phyloP scores from a whole-genome alignment of 2,797 vertebrate genomes.

The Pangasius macronema region DNA sequence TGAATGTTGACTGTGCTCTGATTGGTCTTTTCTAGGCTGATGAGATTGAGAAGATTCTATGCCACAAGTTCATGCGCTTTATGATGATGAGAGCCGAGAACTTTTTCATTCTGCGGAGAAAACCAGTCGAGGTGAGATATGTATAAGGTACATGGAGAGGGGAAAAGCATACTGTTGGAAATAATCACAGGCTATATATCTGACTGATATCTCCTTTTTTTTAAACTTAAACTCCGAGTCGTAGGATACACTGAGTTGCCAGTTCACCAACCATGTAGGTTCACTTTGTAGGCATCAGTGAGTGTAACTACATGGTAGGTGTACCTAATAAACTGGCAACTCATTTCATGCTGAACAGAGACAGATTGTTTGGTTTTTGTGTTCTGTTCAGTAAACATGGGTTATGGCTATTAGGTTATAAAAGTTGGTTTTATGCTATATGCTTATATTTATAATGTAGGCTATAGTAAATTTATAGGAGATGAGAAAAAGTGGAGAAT shows the following conservation, averaged over 20 bases:
- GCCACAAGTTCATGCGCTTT: constrained; percentile 99
- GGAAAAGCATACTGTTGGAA: not conserved
- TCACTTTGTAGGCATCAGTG: not conserved
- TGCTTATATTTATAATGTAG: not conserved
- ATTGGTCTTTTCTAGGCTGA: constrained; percentile 79
- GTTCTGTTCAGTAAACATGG: not conserved
- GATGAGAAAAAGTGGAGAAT: not conserved
- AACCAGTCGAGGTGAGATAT: constrained; percentile 88
- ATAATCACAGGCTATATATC: not conserved
- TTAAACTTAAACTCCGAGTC: not conserved
- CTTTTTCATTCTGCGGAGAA: constrained; percentile 96
- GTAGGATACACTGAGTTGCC: not conserved
- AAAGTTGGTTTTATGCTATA: not conserved
- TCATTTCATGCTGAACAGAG: not conserved
- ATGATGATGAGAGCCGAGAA: constrained; percentile 99
- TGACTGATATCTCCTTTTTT: not conserved
- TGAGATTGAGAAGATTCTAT: constrained; percentile 98
- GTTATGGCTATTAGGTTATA: not conserved
- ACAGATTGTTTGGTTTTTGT: not conserved
- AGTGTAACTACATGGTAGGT: not conserved
- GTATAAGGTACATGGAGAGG: not conserved
- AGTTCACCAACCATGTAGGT: not conserved
- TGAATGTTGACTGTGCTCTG: not conserved
- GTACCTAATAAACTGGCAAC: not conserved
- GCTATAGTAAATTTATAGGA: not conserved